Evolutionary conservation across 2,888 invertebrate species (phyloP), one percentile per base, ranked within the genome.

Genomic region (Drosophila kuntzei): DNA sequence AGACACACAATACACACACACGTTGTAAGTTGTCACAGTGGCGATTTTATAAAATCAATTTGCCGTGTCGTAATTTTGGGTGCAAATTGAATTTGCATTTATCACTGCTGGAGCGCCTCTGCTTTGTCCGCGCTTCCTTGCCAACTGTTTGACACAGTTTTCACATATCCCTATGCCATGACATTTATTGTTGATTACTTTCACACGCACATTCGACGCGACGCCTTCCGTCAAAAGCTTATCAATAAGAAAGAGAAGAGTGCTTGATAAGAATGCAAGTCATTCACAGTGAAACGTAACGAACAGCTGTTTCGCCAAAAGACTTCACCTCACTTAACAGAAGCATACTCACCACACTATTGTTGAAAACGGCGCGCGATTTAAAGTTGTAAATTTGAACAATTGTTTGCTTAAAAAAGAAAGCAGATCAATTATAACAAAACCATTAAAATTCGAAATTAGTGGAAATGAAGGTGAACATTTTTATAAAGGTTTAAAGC

Each of bases 111-210:
- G 74, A 73, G 57, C 67, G 62, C 57, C 57, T 62, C 34, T 54
- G 53, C 51, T 39, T 53, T 69, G 60, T 73, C 50, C 58, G 70
- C 64, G 75, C 75, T 74, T 76, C 79, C 75, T 74, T 69, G 58
- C 65, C 63, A 84, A 77, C 69, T 63, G 68, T 70, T 86, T 88
- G 88, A 83, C 83, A 83, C 80, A 85, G 69, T 86, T 83, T 71
- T 61, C 16, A 53, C 50, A 58, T 65, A 72, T 54, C 51, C 47
- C 59, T 71, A 36, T 70, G 25, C 32, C 86, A 67, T 85, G 71
- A 71, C 83, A 79, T 87, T 86, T 87, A 87, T 87, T 86, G 83
- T 87, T 83, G 86, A 83, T 86, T 85, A 57, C 72, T 67, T 72
- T 54, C 67, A 60, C 85, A 75, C 64, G 61, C 63, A 36, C 34